Evolutionary conservation across 2,797 vertebrate genomes (phyloP), one percentile per base, ranked within the genome.

Genomic region (Eupleurogrammus muticus): DNA sequence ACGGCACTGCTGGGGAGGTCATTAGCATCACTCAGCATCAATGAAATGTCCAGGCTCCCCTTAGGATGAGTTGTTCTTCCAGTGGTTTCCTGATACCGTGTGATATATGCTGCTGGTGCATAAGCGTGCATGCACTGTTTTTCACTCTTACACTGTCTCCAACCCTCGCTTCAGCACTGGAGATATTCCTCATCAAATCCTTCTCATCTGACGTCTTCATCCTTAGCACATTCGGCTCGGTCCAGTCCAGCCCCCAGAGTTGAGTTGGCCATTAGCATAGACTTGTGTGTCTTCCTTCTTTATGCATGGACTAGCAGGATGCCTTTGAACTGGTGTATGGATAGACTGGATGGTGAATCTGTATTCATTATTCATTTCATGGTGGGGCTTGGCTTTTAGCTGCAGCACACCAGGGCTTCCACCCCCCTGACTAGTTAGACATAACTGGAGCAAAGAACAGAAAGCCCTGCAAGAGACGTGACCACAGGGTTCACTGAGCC

Each of bases 281-380:
- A 85, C 80, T 61, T 85, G 80, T 81, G 87, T 74, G 79, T 77
- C 72, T 79, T 66, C 71, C 71, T 81, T 74, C 87, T 72, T 90
- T 81, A 87, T 84, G 88, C 90, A 78, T 83, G 79, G 78, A 38
- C 75, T 75, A 73, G 82, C 81, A 77, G 52, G 70, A 66, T 1
- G 74, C 54, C 86, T 93, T 92, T 92, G 88, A 92, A 90, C 85
- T 84, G 73, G 73, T 52, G 50, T 81, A 81, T 56, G 2, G 55
- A 80, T 73, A 72, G 79, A 76, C 75, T 77, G 70, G 67, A 80
- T 84, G 70, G 76, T 75, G 79, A 82, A 85, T 87, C 84, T 80
- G 74, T 63, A 90, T 92, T 87, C 84, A 93, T 93, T 89, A 92
- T 93, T 92, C 81, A 92, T 86, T 71, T 65, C 54, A 21, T 78